Evolutionary conservation across 2,113 vertebrate genomes (phyloP).

Genomic region (Plotosus lineatus): DNA sequence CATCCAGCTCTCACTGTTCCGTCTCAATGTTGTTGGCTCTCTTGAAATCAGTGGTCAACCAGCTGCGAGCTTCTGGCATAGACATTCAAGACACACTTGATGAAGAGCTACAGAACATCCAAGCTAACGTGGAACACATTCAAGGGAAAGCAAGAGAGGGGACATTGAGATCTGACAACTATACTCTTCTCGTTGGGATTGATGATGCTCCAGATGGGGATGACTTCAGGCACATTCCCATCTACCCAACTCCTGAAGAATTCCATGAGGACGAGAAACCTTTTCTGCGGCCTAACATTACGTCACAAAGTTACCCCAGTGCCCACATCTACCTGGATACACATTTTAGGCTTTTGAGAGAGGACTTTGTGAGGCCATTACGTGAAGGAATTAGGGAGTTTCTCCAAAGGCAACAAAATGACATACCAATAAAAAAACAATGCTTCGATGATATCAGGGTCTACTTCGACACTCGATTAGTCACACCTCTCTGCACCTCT

Average conservation of each 20-base stretch:
- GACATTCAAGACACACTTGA: constrained; percentile 72
- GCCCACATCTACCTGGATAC: constrained; percentile 86
- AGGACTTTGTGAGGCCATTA: constrained; percentile 90
- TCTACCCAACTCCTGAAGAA: constrained; percentile 85
- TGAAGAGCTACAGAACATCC: constrained; percentile 72
- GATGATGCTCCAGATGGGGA: constrained; percentile 61
- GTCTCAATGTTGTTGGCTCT: constrained; percentile 78
- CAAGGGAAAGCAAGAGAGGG: constrained; percentile 83
- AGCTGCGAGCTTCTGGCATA: constrained; percentile 77
- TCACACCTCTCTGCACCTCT: constrained; percentile 75
- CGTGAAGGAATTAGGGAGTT: constrained; percentile 85
- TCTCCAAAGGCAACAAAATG: constrained; percentile 66
- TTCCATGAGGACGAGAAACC: constrained; percentile 77
- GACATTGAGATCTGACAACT: constrained; percentile 79
- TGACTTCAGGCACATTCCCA: constrained; percentile 78
- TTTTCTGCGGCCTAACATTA: constrained; percentile 83
- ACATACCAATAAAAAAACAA: constrained; percentile 66
- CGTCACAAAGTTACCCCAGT: constrained; percentile 76
- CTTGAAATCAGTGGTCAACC: constrained; percentile 75
- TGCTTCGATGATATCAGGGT: constrained; percentile 86
- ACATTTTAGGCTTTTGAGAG: constrained; percentile 90
- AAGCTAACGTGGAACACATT: constrained; percentile 75
- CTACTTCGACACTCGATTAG: constrained; percentile 79
- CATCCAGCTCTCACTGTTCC: constrained; percentile 79
- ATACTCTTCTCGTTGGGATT: constrained; percentile 64